Base-by-base conservation (phyloP, 2,888 invertebrate genomes). In the Plagodis pulveraria region DNA sequence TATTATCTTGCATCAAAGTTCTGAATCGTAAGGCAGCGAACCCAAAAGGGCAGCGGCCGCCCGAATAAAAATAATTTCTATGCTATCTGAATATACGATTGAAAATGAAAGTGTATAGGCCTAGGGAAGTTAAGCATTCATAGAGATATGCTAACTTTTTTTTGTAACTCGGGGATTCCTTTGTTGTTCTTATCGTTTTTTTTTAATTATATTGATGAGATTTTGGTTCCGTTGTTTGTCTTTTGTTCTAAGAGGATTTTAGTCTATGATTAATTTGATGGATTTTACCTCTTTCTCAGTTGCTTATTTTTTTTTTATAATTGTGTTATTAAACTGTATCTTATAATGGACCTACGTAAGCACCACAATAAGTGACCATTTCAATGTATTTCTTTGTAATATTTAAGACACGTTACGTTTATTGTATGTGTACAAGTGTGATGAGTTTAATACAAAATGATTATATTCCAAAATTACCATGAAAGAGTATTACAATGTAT, bases 1-100 rank as follows among this genome's bases (percentile, higher is more conserved):
- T 89, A 89, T 88, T 86, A 88, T 87, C 85, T 86, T 76, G 78
- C 81, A 85, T 88, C 83, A 88, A 86, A 84, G 83, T 83, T 84
- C 69, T 77, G 76, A 84, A 83, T 88, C 78, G 84, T 83, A 81
- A 80, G 81, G 76, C 81, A 78, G 77, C 75, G 66, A 62, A 5
- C 58, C 65, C 62, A 65, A 71, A 68, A 68, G 69, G 68, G 64
- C 62, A 54, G 50, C 59, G 56, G 65, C 56, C 54, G 48, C 41
- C 49, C 65, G 50, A 72, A 70, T 69, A 52, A 84, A 88, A 85
- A 78, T 63, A 65, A 76, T 65, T 72, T 81, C 77, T 89, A 82
- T 75, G 58, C 42, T 57, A 22, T 57, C 48, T 58, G 56, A 60
- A 54, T 60, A 77, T 86, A 89, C 63, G 85, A 73, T 68, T 80